Conservation (phyloP, 2,888 invertebrate species). For the Pachydiplax longipennis region DNA sequence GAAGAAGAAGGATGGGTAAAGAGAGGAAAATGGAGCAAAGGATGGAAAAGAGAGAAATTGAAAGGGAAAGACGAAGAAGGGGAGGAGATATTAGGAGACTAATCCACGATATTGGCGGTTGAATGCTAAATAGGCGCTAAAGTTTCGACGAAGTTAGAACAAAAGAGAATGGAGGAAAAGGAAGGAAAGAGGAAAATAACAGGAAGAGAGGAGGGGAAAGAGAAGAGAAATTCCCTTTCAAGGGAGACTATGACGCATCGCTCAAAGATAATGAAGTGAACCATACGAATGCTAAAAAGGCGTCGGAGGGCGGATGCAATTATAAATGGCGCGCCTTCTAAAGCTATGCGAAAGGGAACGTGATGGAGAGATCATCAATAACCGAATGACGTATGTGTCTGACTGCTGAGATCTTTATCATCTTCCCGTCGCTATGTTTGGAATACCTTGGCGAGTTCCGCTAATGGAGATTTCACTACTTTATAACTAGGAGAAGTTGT, state of each 20-base stretch:
- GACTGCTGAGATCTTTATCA: background rate
- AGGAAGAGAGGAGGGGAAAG: background rate
- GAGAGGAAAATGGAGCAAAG: too few relatives aligned
- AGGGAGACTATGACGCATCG: conserved; percentile 24
- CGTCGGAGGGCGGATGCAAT: conserved; percentile 7
- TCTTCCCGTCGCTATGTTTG: too few relatives aligned
- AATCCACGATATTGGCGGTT: too few relatives aligned
- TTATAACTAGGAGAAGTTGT: too few relatives aligned
- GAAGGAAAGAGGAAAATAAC: background rate
- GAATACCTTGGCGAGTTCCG: background rate
- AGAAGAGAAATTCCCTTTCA: background rate
- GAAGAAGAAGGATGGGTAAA: background rate
- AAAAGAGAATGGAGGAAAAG: background rate
- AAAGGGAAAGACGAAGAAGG: background rate
- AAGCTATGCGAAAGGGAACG: background rate
- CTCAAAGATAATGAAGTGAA: conserved; percentile 35
- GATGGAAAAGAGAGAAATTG: background rate
- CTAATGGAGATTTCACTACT: too few relatives aligned
- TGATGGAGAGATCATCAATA: background rate
- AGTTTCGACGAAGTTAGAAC: too few relatives aligned
- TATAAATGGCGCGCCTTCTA: conserved; percentile 27
- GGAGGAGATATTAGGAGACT: background rate
- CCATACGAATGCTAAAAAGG: conserved; percentile 37
- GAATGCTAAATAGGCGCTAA: too few relatives aligned
- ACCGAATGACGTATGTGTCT: background rate